phyloP scores from a whole-genome alignment of 2,888 invertebrate species.

The Drosophila ustulata region DNA sequence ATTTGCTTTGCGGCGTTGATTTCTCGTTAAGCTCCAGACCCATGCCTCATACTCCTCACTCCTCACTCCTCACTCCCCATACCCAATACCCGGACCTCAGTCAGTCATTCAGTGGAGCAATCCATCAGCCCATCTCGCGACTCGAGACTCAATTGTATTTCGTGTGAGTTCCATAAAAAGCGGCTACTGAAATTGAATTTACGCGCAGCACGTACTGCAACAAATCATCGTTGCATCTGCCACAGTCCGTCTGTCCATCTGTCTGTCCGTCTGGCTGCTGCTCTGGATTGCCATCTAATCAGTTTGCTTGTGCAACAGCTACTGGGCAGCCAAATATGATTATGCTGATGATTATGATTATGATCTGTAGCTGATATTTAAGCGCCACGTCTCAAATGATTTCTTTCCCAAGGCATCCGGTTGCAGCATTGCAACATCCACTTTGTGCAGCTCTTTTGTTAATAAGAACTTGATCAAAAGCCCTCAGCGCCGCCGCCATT shows the following conservation, averaged over 20 bases:
- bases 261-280: conserved; percentile 14
- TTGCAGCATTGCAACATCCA: conserved; percentile 30
- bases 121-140: conserved; percentile 46
- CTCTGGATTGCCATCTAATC: conserved; percentile 46
- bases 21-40: conserved; percentile 72
- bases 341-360: conserved; percentile 50
- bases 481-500: conserved; percentile 41
- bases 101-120: conserved; percentile 13
- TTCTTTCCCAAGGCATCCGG: conserved; percentile 70
- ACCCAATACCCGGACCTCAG: neutral
- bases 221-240: conserved; percentile 84
- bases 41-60: conserved; percentile 4
- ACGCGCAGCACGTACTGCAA: conserved; percentile 83
- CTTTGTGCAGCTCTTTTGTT: conserved; percentile 45
- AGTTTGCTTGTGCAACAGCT: conserved; percentile 56
- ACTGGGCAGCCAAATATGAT: conserved; percentile 51
- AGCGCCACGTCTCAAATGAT: conserved; percentile 60
- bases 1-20: conserved; percentile 82
- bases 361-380: conserved; percentile 46
- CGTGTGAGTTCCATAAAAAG: conserved; percentile 53
- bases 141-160: conserved; percentile 47
- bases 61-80: neutral
- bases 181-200: conserved; percentile 83
- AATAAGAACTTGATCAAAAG: conserved; percentile 68
- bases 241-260: conserved; percentile 24